Conservation (phyloP, 2,113 vertebrate genomes). For the Campylomormyrus numenius region DNA sequence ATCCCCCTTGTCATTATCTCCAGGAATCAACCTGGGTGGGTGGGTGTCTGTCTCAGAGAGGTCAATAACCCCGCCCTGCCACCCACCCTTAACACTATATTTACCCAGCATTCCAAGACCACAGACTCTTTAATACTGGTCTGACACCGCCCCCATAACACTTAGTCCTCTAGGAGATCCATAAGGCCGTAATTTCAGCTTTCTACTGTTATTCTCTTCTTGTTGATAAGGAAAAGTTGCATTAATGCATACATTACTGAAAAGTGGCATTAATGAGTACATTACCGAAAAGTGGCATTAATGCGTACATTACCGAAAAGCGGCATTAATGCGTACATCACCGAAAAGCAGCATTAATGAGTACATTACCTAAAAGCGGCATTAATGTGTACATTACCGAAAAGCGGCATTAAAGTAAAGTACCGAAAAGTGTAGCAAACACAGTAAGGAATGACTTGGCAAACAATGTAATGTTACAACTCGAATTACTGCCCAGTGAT, state of each 20-base stretch:
- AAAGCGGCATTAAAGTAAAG: background rate
- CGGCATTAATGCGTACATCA: background rate
- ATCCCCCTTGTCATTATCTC: background rate
- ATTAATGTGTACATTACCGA: background rate
- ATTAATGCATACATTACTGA: background rate
- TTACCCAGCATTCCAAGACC: background rate
- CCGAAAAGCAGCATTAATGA: background rate
- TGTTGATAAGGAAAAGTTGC: background rate
- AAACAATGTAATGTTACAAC: background rate
- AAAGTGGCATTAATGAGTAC: background rate
- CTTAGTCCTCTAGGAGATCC: background rate
- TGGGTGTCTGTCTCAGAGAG: background rate
- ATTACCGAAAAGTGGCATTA: background rate
- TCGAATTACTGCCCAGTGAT: background rate
- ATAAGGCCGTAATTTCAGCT: background rate
- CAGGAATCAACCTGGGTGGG: background rate
- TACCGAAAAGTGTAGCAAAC: background rate
- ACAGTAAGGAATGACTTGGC: background rate
- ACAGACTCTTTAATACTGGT: background rate
- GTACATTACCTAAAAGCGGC: background rate
- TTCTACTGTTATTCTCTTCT: background rate
- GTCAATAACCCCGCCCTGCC: background rate
- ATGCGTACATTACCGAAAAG: background rate
- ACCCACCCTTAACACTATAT: background rate
- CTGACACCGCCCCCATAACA: background rate